A percentile compares a stretch with the other conserved stretches of the same genome.
phyloP scores from a whole-genome alignment of 30 jellyfish, hydroid and myxozoan genomes.

The Turritopsis dohrnii region DNA sequence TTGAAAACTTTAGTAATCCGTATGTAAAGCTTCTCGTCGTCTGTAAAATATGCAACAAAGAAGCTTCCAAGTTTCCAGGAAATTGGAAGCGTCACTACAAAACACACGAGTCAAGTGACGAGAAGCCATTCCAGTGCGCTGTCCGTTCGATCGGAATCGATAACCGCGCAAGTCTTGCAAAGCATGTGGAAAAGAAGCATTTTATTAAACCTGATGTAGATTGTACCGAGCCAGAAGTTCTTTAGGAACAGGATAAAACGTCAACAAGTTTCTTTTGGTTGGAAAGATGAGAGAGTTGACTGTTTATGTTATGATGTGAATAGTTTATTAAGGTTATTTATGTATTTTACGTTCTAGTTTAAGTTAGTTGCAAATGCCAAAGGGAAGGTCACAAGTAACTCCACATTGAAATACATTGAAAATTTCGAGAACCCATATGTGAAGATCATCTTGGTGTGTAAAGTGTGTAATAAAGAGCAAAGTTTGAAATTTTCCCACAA shows the following conservation, averaged over 20 bases:
- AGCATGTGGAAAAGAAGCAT: constrained; percentile 24
- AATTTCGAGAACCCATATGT: constrained; percentile 37
- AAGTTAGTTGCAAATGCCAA: background rate
- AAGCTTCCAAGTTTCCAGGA: constrained; percentile 23
- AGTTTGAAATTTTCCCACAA: constrained; percentile 34
- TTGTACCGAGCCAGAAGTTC: background rate
- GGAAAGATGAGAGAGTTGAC: constrained; percentile 16
- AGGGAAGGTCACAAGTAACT: constrained; percentile 13
- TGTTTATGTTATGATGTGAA: background rate
- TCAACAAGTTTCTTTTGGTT: too few relatives aligned
- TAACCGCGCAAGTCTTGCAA: background rate
- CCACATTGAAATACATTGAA: constrained; percentile 36
- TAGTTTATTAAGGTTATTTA: background rate
- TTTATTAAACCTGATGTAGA: background rate
- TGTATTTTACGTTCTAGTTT: background rate
- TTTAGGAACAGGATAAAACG: background rate
- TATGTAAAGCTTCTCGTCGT: constrained; percentile 27
- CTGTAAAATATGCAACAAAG: constrained; percentile 28
- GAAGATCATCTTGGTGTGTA: constrained; percentile 29
- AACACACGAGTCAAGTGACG: constrained; percentile 26
- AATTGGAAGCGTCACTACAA: constrained; percentile 30
- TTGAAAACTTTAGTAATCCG: constrained; percentile 36
- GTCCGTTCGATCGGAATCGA: background rate
- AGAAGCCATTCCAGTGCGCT: constrained; percentile 26
- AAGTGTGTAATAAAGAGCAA: constrained; percentile 39